Conservation (phyloP, 2,113 vertebrate species). For the Xenopus borealis region DNA sequence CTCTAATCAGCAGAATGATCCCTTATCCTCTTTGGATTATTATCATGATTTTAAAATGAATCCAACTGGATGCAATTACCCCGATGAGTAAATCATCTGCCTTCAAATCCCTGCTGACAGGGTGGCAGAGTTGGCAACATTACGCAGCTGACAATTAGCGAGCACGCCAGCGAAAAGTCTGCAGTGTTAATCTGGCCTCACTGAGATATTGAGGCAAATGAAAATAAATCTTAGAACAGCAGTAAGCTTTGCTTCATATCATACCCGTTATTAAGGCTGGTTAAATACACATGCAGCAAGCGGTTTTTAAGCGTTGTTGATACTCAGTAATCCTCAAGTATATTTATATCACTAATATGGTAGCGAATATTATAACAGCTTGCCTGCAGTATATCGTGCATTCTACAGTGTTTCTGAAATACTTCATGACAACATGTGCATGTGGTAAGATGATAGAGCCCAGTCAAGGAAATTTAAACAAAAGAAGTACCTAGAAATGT, state of each 20-base stretch:
- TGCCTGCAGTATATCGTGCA: too few relatives aligned
- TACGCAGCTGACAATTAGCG: not conserved
- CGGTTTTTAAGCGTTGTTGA: not conserved
- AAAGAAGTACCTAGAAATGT: too few relatives aligned
- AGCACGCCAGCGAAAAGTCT: not conserved
- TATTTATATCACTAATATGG: too few relatives aligned
- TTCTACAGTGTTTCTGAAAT: too few relatives aligned
- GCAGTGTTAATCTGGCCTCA: not conserved
- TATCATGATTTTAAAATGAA: slow-evolving; percentile 1
- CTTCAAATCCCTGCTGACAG: not conserved
- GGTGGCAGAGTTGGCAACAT: not conserved
- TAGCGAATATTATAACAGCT: too few relatives aligned
- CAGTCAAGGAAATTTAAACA: too few relatives aligned
- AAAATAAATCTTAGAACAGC: not conserved
- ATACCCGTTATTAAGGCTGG: not conserved
- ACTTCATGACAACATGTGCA: too few relatives aligned
- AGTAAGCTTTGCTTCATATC: not conserved
- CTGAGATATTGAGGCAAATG: not conserved
- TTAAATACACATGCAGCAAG: not conserved
- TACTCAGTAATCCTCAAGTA: too few relatives aligned
- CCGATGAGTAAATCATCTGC: not conserved
- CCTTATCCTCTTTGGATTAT: slow-evolving; percentile 1
- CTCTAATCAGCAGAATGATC: not conserved
- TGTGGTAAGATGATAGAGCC: too few relatives aligned
- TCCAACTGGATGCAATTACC: slow-evolving; percentile 1